phyloP scores from a whole-genome alignment of 2,113 vertebrate genomes.

The Varanus salvator region DNA sequence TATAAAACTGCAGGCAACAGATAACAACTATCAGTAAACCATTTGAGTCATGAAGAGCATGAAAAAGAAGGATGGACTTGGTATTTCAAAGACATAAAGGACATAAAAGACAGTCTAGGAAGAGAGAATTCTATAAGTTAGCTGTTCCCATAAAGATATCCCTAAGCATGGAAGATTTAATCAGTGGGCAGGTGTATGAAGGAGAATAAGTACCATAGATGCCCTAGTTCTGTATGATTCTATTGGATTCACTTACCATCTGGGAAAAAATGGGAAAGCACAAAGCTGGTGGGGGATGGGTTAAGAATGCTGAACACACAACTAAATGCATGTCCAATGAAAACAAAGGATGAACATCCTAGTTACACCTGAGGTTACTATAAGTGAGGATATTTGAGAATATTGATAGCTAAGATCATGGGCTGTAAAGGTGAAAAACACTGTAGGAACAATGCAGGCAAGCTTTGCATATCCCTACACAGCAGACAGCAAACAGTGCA shows the following conservation, averaged over 20 bases:
- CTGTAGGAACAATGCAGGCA: background rate
- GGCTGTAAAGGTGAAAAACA: background rate
- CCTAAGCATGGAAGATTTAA: background rate
- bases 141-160: background rate
- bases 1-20: background rate
- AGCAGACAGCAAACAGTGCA: background rate
- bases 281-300: background rate
- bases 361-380: background rate
- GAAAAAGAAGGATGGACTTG: background rate
- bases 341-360: background rate
- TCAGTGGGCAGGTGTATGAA: background rate
- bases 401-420: background rate
- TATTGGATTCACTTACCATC: background rate
- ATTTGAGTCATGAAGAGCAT: background rate
- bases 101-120: no score
- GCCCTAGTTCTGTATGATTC: background rate
- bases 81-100: background rate
- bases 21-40: background rate
- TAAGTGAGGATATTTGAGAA: background rate
- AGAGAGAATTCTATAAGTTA: background rate
- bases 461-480: background rate
- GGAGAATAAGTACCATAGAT: background rate
- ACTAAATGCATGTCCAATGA: background rate
- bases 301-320: background rate
- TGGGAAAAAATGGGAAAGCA: background rate